phyloP scores from a whole-genome alignment of 2,888 invertebrate species.

The Lithophane semibrunnea region DNA sequence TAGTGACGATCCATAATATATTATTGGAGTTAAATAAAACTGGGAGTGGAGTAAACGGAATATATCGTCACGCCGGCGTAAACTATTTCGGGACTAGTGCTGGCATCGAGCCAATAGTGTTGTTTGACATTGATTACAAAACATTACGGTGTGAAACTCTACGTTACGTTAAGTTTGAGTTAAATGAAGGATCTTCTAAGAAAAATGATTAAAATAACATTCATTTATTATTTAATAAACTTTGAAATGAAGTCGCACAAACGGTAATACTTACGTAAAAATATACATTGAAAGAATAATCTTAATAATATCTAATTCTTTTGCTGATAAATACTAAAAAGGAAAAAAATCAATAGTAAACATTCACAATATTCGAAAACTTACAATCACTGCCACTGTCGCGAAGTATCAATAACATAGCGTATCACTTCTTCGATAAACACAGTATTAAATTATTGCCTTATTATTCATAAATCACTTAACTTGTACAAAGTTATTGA shows the following conservation, averaged over 20 bases:
- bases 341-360: constrained; percentile 42
- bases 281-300: background rate
- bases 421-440: constrained; percentile 18
- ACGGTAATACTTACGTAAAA: background rate
- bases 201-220: background rate
- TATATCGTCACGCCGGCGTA: constrained; percentile 68
- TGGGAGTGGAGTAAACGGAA: constrained; percentile 68
- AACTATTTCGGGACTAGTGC: constrained; percentile 82
- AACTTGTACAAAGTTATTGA: background rate
- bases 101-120: constrained; percentile 81
- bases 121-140: constrained; percentile 80
- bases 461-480: constrained; percentile 20
- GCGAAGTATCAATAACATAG: constrained; percentile 27
- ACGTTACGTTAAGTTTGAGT: constrained; percentile 2
- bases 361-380: constrained; percentile 34
- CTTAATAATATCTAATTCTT: background rate
- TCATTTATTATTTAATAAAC: background rate
- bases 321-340: background rate
- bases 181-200: background rate
- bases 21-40: constrained; percentile 57
- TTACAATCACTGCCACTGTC: constrained; percentile 48
- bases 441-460: constrained; percentile 3
- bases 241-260: background rate
- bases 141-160: constrained; percentile 60
- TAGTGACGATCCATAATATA: constrained; percentile 82